Percentiles rank a stretch among this genome's conserved stretches.
These are phyloP conservation scores for Prorops nasuta DNA, from an alignment of 1,140 invertebrate genomes.

Conservation along the genomic window DNA sequence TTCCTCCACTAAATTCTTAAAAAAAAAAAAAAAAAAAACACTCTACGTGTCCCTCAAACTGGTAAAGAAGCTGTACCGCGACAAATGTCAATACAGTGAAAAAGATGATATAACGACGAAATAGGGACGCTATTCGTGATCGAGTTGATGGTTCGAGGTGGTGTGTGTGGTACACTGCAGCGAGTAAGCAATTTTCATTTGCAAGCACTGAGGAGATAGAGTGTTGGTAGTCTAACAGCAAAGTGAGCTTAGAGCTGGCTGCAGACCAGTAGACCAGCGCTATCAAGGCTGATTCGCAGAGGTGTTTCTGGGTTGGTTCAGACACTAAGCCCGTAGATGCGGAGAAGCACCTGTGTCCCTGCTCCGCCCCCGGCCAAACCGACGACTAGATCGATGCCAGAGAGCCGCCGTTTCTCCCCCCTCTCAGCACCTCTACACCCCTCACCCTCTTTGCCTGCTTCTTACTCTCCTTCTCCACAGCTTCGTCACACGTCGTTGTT, in stretches of 20 bases:
- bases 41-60: no score
- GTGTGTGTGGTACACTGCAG: no score
- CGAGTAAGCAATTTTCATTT: no score
- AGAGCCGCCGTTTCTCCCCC: conserved; percentile 23
- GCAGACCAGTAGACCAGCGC: conserved; percentile 26
- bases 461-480: conserved; percentile 15
- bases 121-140: no score
- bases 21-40: no score
- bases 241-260: background rate
- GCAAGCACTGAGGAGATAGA: no score
- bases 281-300: conserved; percentile 35
- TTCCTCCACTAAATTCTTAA: no score
- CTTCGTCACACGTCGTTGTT: background rate
- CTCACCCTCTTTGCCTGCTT: conserved; percentile 12
- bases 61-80: no score
- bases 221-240: no score
- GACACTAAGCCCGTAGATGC: conserved; percentile 44
- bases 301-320: conserved; percentile 35
- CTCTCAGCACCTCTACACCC: conserved; percentile 21
- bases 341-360: conserved; percentile 47
- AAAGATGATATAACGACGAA: no score
- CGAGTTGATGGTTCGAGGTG: no score
- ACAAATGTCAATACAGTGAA: no score
- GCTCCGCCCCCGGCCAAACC: conserved; percentile 36
- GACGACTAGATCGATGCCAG: conserved; percentile 44